A percentile compares a stretch with the other conserved stretches of the same genome.
Conservation (phyloP, 2,113 vertebrate species). For the Podarcis muralis region DNA sequence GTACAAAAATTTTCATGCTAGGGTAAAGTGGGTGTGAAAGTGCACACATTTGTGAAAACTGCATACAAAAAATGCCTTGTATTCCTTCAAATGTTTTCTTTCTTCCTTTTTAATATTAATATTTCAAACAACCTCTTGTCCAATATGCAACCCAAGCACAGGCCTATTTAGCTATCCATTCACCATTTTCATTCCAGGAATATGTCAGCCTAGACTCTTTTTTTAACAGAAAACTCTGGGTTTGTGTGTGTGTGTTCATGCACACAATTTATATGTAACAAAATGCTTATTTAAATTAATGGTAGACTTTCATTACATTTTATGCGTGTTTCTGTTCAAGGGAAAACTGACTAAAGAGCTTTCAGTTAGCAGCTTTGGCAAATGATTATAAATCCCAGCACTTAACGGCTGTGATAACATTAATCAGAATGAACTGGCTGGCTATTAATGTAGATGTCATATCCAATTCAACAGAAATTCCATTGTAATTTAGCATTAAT, state of each 20-base stretch:
- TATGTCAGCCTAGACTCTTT: background rate
- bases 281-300: constrained; percentile 63
- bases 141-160: background rate
- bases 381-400: constrained; percentile 58
- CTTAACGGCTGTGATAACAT: constrained; percentile 48
- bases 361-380: constrained; percentile 56
- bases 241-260: background rate
- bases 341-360: constrained; percentile 59
- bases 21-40: too few relatives aligned
- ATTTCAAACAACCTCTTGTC: too few relatives aligned
- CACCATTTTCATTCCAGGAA: background rate
- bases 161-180: background rate
- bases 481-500: constrained; percentile 63
- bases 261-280: constrained; percentile 36
- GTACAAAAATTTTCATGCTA: too few relatives aligned
- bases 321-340: constrained; percentile 59
- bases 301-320: constrained; percentile 51
- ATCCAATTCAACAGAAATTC: constrained; percentile 58
- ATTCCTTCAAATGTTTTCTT: too few relatives aligned
- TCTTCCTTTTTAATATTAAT: too few relatives aligned
- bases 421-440: constrained; percentile 56
- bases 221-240: background rate
- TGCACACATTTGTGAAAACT: too few relatives aligned
- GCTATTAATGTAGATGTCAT: constrained; percentile 53
- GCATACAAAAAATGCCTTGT: too few relatives aligned